Conservation (phyloP, 1,140 invertebrate species). For the Drosophila athabasca region DNA sequence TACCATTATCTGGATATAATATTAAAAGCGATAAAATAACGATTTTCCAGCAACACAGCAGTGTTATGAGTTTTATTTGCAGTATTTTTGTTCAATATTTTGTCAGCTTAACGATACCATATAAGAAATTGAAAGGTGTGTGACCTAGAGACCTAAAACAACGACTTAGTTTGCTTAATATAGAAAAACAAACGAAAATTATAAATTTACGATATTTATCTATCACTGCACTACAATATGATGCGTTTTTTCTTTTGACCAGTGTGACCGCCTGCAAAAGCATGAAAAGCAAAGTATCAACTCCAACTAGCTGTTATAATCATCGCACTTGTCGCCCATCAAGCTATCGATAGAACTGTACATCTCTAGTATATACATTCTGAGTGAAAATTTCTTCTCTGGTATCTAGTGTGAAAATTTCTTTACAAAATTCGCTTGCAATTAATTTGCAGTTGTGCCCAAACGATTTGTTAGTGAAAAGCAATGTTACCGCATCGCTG, state of each 20-base stretch:
- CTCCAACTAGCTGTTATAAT: slow-evolving; percentile 10
- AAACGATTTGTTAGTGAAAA: not conserved
- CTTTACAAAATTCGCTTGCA: slow-evolving; percentile 1
- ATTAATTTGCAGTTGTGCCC: slow-evolving; percentile 1
- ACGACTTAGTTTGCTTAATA: no score
- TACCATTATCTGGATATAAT: no score
- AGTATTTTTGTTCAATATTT: no score
- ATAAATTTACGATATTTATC: not conserved
- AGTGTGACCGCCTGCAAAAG: slow-evolving; percentile 23
- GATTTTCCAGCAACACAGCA: no score
- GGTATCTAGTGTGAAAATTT: slow-evolving; percentile 59
- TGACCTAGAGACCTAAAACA: no score
- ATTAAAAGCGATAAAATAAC: no score
- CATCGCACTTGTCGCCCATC: slow-evolving; percentile 3
- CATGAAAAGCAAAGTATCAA: slow-evolving; percentile 1
- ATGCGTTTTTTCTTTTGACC: slow-evolving; percentile 29
- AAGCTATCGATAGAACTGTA: slow-evolving; percentile 2
- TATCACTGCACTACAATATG: slow-evolving; percentile 20
- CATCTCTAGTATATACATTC: slow-evolving; percentile 58
- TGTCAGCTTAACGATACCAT: no score
- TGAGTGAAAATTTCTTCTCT: slow-evolving; percentile 55
- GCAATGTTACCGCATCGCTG: not conserved
- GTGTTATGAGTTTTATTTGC: no score
- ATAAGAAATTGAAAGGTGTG: no score
- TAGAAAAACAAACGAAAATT: slow-evolving; percentile 22